Conservation (phyloP, 92 coral and sea anemone genomes). For the Scolanthus callimorphus region DNA sequence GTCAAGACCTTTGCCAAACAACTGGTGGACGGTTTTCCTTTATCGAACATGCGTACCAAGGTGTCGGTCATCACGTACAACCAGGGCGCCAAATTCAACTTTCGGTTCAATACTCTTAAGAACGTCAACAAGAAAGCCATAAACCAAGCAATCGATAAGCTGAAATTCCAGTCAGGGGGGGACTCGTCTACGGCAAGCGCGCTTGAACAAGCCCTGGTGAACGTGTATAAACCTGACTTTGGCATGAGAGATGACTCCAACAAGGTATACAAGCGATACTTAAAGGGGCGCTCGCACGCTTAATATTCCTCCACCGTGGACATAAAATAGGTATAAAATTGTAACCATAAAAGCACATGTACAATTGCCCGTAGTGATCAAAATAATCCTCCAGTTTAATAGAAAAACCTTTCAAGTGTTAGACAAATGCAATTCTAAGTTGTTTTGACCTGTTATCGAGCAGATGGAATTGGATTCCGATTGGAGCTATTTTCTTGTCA, state of each 20-base stretch:
- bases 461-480: too few relatives aligned
- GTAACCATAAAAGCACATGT: too few relatives aligned
- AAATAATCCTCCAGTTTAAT: too few relatives aligned
- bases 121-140: slow-evolving; percentile 1
- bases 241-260: slow-evolving; percentile 21
- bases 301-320: too few relatives aligned
- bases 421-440: too few relatives aligned
- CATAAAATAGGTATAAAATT: too few relatives aligned
- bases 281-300: too few relatives aligned
- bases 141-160: slow-evolving; percentile 6
- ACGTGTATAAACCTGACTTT: slow-evolving; percentile 13
- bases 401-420: too few relatives aligned
- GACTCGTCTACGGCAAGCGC: slow-evolving; percentile 15
- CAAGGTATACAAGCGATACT: slow-evolving; percentile 24
- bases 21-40: slow-evolving; percentile 36
- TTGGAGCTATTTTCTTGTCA: too few relatives aligned
- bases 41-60: slow-evolving; percentile 33
- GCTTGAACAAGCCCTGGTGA: slow-evolving; percentile 6
- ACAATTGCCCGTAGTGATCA: too few relatives aligned
- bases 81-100: slow-evolving; percentile 12
- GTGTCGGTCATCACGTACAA: slow-evolving; percentile 46
- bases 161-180: slow-evolving; percentile 11
- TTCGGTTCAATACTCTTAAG: slow-evolving; percentile 44
- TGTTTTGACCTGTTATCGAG: too few relatives aligned
- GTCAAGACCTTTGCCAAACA: slow-evolving; percentile 53